phyloP scores from a whole-genome alignment of 30 jellyfish, hydroid and myxozoan genomes.

The Catostylus mosaicus region DNA sequence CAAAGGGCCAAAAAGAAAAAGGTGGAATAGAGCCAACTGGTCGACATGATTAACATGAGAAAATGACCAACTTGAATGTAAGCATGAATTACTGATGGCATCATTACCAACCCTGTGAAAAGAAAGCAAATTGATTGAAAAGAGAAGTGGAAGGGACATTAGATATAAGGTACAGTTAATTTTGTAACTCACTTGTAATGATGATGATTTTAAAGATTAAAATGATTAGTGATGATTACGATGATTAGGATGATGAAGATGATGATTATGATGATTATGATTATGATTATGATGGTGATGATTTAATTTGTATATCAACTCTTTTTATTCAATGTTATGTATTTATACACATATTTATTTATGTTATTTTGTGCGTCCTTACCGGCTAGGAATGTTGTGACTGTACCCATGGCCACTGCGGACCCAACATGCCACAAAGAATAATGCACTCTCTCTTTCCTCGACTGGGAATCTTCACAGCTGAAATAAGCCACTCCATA shows the following conservation, averaged over 20 bases:
- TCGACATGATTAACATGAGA: constrained; percentile 82
- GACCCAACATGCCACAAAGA: constrained; percentile 88
- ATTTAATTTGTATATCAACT: no score
- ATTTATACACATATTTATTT: no score
- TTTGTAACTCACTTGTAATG: no score
- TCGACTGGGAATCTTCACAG: constrained; percentile 30
- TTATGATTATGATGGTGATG: background rate
- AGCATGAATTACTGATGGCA: constrained; percentile 81
- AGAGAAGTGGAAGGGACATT: no score
- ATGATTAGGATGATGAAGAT: background rate
- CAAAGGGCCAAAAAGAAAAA: constrained; percentile 85
- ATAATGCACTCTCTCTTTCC: constrained; percentile 56
- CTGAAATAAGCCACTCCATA: constrained; percentile 86
- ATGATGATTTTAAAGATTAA: background rate
- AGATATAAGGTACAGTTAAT: no score
- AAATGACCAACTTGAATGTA: constrained; percentile 86
- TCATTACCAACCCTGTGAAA: constrained; percentile 80
- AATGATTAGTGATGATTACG: background rate
- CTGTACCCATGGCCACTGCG: constrained; percentile 95
- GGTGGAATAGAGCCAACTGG: constrained; percentile 92
- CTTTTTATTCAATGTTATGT: no score
- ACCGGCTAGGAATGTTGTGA: constrained; percentile 94
- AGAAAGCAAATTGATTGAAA: no score
- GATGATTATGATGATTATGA: background rate
- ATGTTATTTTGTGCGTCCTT: no score